Base-by-base conservation (phyloP, 2,888 invertebrate species). In the Empis livida region DNA sequence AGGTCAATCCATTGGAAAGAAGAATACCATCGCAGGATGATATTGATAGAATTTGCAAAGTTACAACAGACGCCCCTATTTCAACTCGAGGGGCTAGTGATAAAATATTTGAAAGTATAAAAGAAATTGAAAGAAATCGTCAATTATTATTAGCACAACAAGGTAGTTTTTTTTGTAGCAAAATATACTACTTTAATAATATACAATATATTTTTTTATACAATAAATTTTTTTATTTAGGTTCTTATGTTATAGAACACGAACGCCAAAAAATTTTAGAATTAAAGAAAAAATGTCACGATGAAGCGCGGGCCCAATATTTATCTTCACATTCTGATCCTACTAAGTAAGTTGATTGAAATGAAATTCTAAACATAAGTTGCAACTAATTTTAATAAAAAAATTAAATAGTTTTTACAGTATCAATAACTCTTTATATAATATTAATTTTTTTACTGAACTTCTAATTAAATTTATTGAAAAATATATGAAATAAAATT, bases 261-360 rank as follows among this genome's bases (percentile, higher is more conserved):
- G 92, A 93, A 67, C 75, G 90, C 37, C 82, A 89, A 56, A 80
- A 92, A 58, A 88, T 93, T 55, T 79, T 82, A 50, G 91, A 90
- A 59, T 68, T 93, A 47, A 91, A 92, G 61, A 79, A 87, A 55
- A 75, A 86, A 42, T 89, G 86, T 1, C 91, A 92, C 60, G 84
- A 90, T 63, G 92, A 93, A 68, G 92, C 91, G 4, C 82, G 86
- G 54, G 85, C 84, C 16, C 82, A 90, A 55, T 94, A 92, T 88
- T 88, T 90, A 42, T 63, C 61, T 8, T 27, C 9, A 27, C 23
- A 27, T 27, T 27, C 5, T 5, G 23, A 27, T 8, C 8, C 23
- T 27, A 4, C 5, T 27, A 27, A 27, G 23, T 27, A 27, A 27
- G 23, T 27, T 27, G 8, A 27, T 27, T 27, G 3, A 20, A 20